Evolutionary conservation across 2,113 vertebrate genomes (phyloP).

Genomic region (Thamnophis sirtalis): DNA sequence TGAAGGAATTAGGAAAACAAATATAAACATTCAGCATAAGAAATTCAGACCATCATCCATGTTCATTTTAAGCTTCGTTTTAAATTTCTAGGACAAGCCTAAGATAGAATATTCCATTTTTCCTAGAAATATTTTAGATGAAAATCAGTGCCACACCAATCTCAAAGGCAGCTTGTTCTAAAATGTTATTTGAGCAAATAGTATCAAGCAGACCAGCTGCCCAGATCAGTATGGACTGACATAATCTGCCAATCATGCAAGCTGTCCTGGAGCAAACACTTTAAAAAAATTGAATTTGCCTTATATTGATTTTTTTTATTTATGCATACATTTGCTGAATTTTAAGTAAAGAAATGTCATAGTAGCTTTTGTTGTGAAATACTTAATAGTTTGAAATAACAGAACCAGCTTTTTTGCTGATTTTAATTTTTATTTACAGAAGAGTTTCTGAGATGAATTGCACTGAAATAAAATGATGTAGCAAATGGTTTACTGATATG

Average conservation of each 20-base stretch:
- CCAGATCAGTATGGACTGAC: not conserved
- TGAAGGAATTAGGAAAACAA: not conserved
- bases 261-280: not conserved
- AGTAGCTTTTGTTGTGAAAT: slow-evolving; percentile 51
- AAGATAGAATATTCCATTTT: not conserved
- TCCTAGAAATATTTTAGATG: not conserved
- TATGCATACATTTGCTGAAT: not conserved
- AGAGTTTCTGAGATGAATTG: not conserved
- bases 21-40: not conserved
- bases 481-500: slow-evolving; percentile 52
- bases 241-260: not conserved
- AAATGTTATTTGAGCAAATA: not conserved
- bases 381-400: slow-evolving; percentile 30
- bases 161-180: not conserved
- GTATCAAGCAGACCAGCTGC: not conserved
- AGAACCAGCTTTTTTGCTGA: not conserved
- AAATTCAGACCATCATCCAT: not conserved
- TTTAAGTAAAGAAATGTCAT: slow-evolving; percentile 51
- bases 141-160: not conserved
- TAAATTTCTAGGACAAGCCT: not conserved
- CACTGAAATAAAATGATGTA: not conserved
- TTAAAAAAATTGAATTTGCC: not conserved
- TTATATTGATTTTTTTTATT: not conserved
- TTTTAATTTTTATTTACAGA: slow-evolving; percentile 17
- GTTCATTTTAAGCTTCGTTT: not conserved